Conservation (phyloP, 2,888 invertebrate genomes). For the Archips xylosteana region DNA sequence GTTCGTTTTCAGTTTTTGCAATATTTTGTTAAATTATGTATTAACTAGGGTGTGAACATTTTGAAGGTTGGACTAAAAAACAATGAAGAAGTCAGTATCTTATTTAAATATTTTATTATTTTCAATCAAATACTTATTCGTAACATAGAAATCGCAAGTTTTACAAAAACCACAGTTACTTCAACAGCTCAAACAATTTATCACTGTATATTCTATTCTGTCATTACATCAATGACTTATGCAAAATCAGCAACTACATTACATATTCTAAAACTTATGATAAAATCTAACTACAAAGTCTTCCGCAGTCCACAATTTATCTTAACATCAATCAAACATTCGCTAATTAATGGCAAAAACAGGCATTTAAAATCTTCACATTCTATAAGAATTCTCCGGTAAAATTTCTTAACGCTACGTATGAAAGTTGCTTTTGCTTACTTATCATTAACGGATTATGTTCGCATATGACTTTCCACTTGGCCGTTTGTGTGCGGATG, state of each 20-base stretch:
- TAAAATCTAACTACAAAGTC: not conserved
- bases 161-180: not conserved
- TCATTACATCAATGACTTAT: not conserved
- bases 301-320: not conserved
- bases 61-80: slow-evolving; percentile 9
- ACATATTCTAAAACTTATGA: not conserved
- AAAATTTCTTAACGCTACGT: slow-evolving; percentile 6
- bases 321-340: not conserved
- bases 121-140: not conserved
- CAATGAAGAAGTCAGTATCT: not conserved
- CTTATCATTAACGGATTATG: slow-evolving; percentile 27
- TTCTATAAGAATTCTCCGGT: not conserved
- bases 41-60: slow-evolving; percentile 17
- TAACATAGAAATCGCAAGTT: not conserved
- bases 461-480: slow-evolving; percentile 30
- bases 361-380: not conserved
- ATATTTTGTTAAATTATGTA: slow-evolving; percentile 26
- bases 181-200: not conserved
- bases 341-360: not conserved
- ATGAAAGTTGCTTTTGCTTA: slow-evolving; percentile 24
- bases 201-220: not conserved
- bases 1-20: slow-evolving; percentile 33
- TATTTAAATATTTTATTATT: not conserved
- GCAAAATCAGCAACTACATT: not conserved
- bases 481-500: slow-evolving; percentile 23